Base-by-base conservation (phyloP, 2,113 vertebrate genomes). In the Picathartes gymnocephalus region DNA sequence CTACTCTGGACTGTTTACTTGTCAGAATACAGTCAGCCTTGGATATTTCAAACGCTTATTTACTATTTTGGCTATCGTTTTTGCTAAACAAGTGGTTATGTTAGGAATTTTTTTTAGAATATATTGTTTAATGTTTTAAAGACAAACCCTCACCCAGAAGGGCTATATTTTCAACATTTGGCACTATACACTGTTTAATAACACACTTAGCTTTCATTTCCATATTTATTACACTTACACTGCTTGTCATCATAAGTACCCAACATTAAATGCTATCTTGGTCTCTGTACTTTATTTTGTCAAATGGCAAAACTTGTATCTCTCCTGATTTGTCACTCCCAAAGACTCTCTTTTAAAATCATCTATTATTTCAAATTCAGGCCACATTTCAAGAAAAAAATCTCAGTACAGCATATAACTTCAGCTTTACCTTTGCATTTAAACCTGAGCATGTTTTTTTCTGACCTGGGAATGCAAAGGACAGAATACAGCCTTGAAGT, bases 241-340 rank as follows among this genome's bases (percentile, higher is more conserved):
- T 90, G 79, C 72, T 78, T 73, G 42, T 70, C 78, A 65, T 81
- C 23, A 4, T 42, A 85, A 65, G 18, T 20, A 78, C 30, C 44
- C 92, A 83, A 83, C 8, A 37, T 31, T 74, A 79, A 81, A 92
- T 39, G 31, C 57, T 83, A 40, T 53, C 57, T 86, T 51, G 57
- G 64, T 78, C 84, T 82, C 39, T 71, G 51, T 64, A 65, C 40
- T 45, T 84, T 64, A 45, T 90, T 94, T 92, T 66, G 47, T 73
- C 40, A 39, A 58, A 65, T 2, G 31, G 56, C 0, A 2, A 80
- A 94, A 74, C 48, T 73, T 68, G 70, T 70, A 78, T 79, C 82
- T 88, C 60, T 92, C 61, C 56, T 90, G 53, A 90, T 94, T 79
- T 82, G 33, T 19, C n/a, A 89, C 39, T 93, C 90, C 25, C 90